Evolutionary conservation across 2,113 vertebrate genomes (phyloP), one percentile per base, ranked within the genome.

Genomic region (Burhinus bistriatus): DNA sequence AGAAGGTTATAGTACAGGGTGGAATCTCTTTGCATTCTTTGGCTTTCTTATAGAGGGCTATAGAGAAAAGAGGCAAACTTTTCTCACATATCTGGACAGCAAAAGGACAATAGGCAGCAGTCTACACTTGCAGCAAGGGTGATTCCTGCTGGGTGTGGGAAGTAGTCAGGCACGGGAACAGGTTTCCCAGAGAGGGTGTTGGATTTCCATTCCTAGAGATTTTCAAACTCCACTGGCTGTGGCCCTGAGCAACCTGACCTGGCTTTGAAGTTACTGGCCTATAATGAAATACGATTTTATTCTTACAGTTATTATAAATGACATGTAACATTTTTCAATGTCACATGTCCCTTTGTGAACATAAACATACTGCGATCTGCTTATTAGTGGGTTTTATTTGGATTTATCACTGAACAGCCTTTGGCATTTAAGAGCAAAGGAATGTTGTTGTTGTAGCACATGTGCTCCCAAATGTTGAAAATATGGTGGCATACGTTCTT

Each of bases 1-100:
- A 12, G 17, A 6, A 70, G 30, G 26, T 49, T 29, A 1, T 1
- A 22, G 29, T 9, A 6, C 12, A 29, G 32, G 25, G 3, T 47
- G 58, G 42, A 25, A 47, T 25, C 34, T 38, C 42, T 16, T 19
- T 13, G 7, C 3, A 1, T 62, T 23, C 42, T 44, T 45, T 1
- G 1, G 0, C 32, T 65, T 55, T 12, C 1, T 21, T 9, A 2
- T 0, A n/a, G 17, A 45, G 72, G 11, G 10, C 77, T 57, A 9
- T 3, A 30, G 47, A 42, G 89, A 26, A 16, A 2, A 32, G 30
- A 38, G n/a, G 38, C 17, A 42, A 29, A 49, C 23, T 45, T 26
- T 40, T 38, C 61, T 55, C 23, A n/a, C n/a, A 10, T 12, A 3
- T 0, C 2, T 7, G 27, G 9, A 11, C 15, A 27, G 68, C 42